Conservation (phyloP, 2,113 vertebrate species). For the Callospermophilus lateralis region DNA sequence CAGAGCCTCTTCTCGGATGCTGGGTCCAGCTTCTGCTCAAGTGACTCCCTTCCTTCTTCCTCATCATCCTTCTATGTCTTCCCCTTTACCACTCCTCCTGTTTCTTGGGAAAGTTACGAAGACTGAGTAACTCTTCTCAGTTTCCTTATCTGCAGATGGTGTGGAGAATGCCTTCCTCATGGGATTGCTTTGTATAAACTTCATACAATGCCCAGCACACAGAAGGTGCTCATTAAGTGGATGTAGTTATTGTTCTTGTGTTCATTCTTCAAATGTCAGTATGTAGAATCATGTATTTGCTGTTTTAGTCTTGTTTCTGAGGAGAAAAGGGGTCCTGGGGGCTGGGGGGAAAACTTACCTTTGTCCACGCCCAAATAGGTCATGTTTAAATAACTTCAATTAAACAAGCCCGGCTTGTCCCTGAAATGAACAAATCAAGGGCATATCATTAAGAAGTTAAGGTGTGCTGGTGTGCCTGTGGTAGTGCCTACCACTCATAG, state of each 20-base stretch:
- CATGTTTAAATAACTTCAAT: neutral
- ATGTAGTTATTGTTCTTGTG: neutral
- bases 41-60: neutral
- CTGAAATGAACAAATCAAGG: neutral
- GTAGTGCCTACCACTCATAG: neutral
- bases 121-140: neutral
- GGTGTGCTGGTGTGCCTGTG: too few relatives aligned
- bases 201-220: neutral
- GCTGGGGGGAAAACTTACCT: neutral
- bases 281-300: neutral
- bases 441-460: neutral
- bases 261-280: neutral
- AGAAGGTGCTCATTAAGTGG: neutral
- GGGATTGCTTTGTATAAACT: neutral
- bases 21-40: neutral
- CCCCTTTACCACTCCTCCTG: neutral
- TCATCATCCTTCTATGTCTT: neutral
- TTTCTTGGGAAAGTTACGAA: neutral
- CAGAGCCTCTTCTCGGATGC: accelerated
- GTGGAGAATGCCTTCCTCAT: neutral
- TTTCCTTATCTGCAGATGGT: neutral
- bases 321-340: neutral
- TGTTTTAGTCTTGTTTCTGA: conserved; percentile 4
- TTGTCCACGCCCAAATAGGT: neutral
- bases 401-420: neutral